Evolutionary conservation across 2,113 vertebrate species (phyloP).

Genomic region (Salvator merianae): DNA sequence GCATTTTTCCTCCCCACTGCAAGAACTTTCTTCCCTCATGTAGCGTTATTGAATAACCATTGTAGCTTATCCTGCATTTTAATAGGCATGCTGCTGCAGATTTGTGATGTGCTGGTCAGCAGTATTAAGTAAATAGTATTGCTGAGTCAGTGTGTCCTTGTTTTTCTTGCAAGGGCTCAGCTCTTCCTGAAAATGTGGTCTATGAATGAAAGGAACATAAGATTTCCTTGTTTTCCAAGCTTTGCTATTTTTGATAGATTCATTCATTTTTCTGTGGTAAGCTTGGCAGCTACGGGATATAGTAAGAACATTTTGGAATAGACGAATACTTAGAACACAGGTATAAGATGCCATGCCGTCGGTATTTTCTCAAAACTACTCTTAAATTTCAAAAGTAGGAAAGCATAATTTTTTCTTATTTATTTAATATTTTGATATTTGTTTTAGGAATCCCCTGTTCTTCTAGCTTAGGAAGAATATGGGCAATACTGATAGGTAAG

Average conservation of each 20-base stretch:
- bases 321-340: not conserved
- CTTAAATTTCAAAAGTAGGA: not conserved
- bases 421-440: not conserved
- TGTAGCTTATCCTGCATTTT: not conserved
- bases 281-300: too few relatives aligned
- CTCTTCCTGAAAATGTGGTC: not conserved
- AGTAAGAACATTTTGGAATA: not conserved
- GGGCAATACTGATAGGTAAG: not conserved
- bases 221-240: not conserved
- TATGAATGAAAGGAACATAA: not conserved
- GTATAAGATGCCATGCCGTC: not conserved
- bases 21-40: not conserved
- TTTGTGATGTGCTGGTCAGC: not conserved
- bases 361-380: not conserved
- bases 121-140: not conserved
- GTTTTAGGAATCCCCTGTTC: not conserved
- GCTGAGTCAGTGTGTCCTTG: not conserved
- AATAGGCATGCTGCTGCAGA: not conserved
- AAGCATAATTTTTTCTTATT: not conserved
- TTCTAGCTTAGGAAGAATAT: not conserved
- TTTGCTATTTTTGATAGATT: not conserved
- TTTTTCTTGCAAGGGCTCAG: not conserved
- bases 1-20: not conserved
- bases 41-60: not conserved
- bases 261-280: not conserved